phyloP scores from a whole-genome alignment of 1,140 invertebrate genomes.

The Drosophila kurseongensis region DNA sequence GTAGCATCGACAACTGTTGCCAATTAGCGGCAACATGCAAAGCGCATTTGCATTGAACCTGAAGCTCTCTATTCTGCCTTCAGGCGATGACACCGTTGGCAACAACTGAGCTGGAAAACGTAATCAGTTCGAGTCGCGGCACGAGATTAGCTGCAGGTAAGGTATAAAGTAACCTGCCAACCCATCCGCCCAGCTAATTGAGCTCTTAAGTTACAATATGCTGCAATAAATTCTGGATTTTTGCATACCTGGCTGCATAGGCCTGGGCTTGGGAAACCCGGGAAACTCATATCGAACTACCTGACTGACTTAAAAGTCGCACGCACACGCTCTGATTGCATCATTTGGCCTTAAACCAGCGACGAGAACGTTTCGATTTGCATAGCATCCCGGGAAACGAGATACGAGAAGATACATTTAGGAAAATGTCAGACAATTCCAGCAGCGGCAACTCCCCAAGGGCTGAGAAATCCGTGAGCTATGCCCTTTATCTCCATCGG shows the following conservation, averaged over 20 bases:
- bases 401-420: neutral
- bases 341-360: slow-evolving; percentile 51
- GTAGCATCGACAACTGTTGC: slow-evolving; percentile 76
- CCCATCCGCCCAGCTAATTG: slow-evolving; percentile 30
- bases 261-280: neutral
- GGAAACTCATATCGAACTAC: slow-evolving; percentile 32
- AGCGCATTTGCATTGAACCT: slow-evolving; percentile 73
- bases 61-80: slow-evolving; percentile 20
- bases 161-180: neutral
- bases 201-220: slow-evolving; percentile 34
- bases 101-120: slow-evolving; percentile 23
- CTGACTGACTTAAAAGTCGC: slow-evolving; percentile 53
- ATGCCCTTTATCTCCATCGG: slow-evolving; percentile 62
- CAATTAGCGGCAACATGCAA: slow-evolving; percentile 82
- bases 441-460: slow-evolving; percentile 24
- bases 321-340: slow-evolving; percentile 54
- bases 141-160: slow-evolving; percentile 30
- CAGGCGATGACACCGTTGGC: slow-evolving; percentile 31
- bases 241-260: slow-evolving; percentile 14
- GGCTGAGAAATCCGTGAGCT: slow-evolving; percentile 39
- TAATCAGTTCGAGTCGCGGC: slow-evolving; percentile 41
- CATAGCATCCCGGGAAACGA: slow-evolving; percentile 10
- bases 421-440: slow-evolving; percentile 28
- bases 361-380: slow-evolving; percentile 37
- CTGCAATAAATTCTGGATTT: slow-evolving; percentile 42